Evolutionary conservation across 2,888 invertebrate species (phyloP).

Genomic region (Netelia fuscicornis): DNA sequence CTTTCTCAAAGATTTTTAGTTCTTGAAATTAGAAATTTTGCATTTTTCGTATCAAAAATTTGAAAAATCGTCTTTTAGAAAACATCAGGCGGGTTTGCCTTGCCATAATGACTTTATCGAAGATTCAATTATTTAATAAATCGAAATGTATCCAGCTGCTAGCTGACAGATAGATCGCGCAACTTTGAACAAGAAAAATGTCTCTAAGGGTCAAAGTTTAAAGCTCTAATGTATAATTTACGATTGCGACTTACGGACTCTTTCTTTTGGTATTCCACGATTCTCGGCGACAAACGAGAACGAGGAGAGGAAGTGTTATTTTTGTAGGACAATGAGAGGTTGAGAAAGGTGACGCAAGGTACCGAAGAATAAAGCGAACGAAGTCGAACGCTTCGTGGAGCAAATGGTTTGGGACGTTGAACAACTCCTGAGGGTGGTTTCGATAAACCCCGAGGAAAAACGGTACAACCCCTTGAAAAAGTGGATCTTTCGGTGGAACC

Average conservation of each 20-base stretch:
- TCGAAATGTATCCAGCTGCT: background rate
- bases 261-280: constrained; percentile 31
- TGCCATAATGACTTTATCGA: too few species aligned
- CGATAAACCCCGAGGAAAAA: constrained; percentile 40
- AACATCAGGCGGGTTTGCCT: too few species aligned
- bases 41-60: too few species aligned
- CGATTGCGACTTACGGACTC: constrained; percentile 60
- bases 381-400: constrained; percentile 69
- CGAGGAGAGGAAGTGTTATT: constrained; percentile 79
- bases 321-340: constrained; percentile 74
- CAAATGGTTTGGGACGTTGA: constrained; percentile 77
- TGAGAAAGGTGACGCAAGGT: constrained; percentile 17
- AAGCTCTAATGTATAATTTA: constrained; percentile 78
- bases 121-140: background rate
- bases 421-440: constrained; percentile 75
- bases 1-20: too few species aligned
- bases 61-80: too few species aligned
- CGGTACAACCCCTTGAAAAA: constrained; percentile 36
- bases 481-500: constrained; percentile 33
- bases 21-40: too few species aligned
- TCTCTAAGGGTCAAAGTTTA: constrained; percentile 70
- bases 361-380: constrained; percentile 14
- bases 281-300: constrained; percentile 62
- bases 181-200: constrained; percentile 38
- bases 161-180: constrained; percentile 65